Evolutionary conservation across 35 echinoderm and acorn worm genomes (phyloP).

Genomic region (Chiridota heheva): DNA sequence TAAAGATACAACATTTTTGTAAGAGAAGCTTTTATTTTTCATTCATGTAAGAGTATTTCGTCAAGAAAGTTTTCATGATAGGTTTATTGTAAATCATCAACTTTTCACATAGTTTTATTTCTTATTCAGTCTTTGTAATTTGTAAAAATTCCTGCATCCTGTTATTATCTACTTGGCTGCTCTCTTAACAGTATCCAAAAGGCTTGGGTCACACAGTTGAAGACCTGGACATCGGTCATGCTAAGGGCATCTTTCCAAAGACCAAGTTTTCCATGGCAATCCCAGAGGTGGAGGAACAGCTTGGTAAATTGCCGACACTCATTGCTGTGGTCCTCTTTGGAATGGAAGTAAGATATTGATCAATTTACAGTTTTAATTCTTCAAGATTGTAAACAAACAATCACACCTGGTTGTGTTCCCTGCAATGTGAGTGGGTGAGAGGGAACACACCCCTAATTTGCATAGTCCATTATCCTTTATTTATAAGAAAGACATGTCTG

Average conservation of each 20-base stretch:
- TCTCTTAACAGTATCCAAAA: constrained; percentile 85
- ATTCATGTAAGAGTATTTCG: too few species aligned
- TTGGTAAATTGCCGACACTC: constrained; percentile 42
- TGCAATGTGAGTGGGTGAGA: background rate
- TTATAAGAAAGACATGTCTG: background rate
- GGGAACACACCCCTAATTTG: background rate
- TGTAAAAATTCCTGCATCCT: too few species aligned
- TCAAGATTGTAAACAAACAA: background rate
- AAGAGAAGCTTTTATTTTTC: too few species aligned
- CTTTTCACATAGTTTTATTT: too few species aligned
- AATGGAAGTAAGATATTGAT: constrained; percentile 68
- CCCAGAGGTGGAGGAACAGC: constrained; percentile 74
- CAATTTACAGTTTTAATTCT: background rate
- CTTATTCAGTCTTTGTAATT: too few species aligned
- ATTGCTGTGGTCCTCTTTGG: constrained; percentile 92
- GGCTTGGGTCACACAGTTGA: constrained; percentile 77
- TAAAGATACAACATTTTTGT: too few species aligned
- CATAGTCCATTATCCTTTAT: background rate
- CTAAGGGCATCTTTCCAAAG: constrained; percentile 69
- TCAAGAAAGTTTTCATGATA: too few species aligned
- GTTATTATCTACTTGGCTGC: too few species aligned
- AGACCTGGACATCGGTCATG: constrained; percentile 71
- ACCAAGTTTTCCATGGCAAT: constrained; percentile 96
- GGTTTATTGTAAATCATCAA: too few species aligned
- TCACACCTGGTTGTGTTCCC: background rate